A percentile compares a stretch with the other conserved stretches of the same genome.
These are phyloP conservation scores for Peucedramus taeniatus DNA, from an alignment of 2,113 vertebrate species.

Conservation along the genomic window DNA sequence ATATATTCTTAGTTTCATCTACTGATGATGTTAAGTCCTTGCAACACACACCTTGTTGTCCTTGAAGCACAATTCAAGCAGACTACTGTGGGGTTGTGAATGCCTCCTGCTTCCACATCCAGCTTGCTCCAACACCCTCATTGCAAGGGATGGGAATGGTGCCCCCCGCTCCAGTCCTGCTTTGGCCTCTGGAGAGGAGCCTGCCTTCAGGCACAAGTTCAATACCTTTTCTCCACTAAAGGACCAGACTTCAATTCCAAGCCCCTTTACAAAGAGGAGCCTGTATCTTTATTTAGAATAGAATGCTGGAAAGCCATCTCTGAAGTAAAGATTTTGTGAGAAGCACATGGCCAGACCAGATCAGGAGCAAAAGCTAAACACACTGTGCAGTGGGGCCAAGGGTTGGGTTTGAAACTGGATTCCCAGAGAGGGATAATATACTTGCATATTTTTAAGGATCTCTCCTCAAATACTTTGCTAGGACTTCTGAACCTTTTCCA, in stretches of 20 bases:
- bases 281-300: not conserved
- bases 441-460: not conserved
- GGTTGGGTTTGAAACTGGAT: not conserved
- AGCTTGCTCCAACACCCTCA: not conserved
- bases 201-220: not conserved
- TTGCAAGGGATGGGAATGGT: accelerated
- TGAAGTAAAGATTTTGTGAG: not conserved
- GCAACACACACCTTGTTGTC: not conserved
- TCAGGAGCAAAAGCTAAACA: not conserved
- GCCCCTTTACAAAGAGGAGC: not conserved
- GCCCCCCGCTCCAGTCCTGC: accelerated
- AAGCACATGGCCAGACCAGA: not conserved
- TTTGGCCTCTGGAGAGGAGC: not conserved
- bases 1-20: not conserved
- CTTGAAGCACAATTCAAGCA: not conserved
- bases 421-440: not conserved
- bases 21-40: not conserved
- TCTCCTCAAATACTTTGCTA: not conserved
- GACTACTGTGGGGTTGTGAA: too few species aligned
- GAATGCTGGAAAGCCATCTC: not conserved
- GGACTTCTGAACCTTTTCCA: not conserved
- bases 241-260: not conserved
- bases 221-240: not conserved
- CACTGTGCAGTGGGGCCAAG: not conserved
- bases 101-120: not conserved